A percentile compares a stretch with the other conserved stretches of the same genome.
Evolutionary conservation across 2,888 invertebrate genomes (phyloP).

Genomic region (Melieria crassipennis): DNA sequence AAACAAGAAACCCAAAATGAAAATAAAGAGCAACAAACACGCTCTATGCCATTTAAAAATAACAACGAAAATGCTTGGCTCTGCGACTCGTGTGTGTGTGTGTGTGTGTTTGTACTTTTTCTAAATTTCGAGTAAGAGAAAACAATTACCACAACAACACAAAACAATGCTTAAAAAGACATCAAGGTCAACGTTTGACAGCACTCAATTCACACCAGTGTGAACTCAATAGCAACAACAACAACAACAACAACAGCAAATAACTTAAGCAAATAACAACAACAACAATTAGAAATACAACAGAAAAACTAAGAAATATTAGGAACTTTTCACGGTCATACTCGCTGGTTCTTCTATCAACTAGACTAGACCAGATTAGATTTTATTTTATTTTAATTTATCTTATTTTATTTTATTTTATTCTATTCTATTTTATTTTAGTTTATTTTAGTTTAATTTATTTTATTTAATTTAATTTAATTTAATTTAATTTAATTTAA

Average conservation of each 20-base stretch:
- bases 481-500: too few species aligned
- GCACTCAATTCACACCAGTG: slow-evolving; percentile 12
- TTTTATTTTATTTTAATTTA: slow-evolving; percentile 3
- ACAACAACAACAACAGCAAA: too few species aligned
- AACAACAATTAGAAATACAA: too few species aligned
- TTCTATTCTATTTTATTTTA: slow-evolving; percentile 5
- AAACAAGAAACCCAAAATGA: too few species aligned
- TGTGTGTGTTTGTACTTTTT: too few species aligned
- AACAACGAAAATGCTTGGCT: neutral
- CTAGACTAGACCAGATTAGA: too few species aligned
- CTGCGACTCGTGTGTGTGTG: neutral
- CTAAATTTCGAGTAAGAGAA: neutral
- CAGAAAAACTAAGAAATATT: too few species aligned
- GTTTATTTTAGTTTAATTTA: slow-evolving; percentile 22
- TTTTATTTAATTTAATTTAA: too few species aligned
- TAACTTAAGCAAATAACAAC: too few species aligned
- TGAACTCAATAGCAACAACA: too few species aligned
- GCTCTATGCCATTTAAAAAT: slow-evolving; percentile 1
- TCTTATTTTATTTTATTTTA: slow-evolving; percentile 33
- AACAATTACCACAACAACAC: neutral
- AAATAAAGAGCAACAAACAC: neutral
- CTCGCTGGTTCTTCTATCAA: too few species aligned
- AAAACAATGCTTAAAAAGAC: slow-evolving; percentile 1
- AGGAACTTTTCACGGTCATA: too few species aligned
- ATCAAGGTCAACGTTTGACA: slow-evolving; percentile 39